These are phyloP conservation scores for Agapornis roseicollis DNA, from an alignment of 2,113 vertebrate genomes.

Conservation along the genomic window DNA sequence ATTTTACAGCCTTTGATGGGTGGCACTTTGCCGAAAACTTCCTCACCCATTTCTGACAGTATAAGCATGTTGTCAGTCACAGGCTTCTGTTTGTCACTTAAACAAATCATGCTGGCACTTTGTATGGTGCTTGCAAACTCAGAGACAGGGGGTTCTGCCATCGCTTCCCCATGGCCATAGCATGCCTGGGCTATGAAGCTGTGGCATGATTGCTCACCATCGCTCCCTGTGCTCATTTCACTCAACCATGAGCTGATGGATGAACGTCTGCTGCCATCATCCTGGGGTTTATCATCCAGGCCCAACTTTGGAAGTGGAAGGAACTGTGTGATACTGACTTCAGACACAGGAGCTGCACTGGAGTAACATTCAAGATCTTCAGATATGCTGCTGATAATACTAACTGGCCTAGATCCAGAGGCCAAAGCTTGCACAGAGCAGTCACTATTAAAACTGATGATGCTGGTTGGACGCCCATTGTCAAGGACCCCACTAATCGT, in stretches of 20 bases:
- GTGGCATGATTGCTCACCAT: conserved; percentile 88
- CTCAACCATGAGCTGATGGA: conserved; percentile 94
- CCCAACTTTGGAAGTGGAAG: conserved; percentile 77
- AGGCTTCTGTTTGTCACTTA: conserved; percentile 67
- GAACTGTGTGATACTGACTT: conserved; percentile 89
- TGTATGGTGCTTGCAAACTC: conserved; percentile 65
- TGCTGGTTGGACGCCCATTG: conserved; percentile 86
- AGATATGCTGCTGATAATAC: conserved; percentile 92
- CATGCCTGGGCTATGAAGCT: conserved; percentile 86
- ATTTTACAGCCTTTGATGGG: conserved; percentile 78
- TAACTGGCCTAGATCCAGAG: conserved; percentile 84
- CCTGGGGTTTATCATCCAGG: conserved; percentile 75
- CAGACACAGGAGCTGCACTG: conserved; percentile 81
- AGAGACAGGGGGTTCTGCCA: conserved; percentile 80
- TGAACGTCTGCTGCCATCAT: conserved; percentile 81
- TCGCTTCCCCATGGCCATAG: conserved; percentile 87
- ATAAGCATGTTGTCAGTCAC: conserved; percentile 73
- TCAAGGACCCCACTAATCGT: conserved; percentile 83
- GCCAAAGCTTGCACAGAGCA: conserved; percentile 84
- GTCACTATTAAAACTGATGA: conserved; percentile 92
- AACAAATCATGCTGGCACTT: conserved; percentile 56
- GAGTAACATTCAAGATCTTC: conserved; percentile 83
- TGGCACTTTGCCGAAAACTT: conserved; percentile 70
- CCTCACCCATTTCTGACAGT: conserved; percentile 71
- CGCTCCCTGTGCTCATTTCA: conserved; percentile 89